A percentile compares a stretch with the other conserved stretches of the same genome.
phyloP scores from a whole-genome alignment of 2,797 vertebrate species.

The Acropternis orthonyx region DNA sequence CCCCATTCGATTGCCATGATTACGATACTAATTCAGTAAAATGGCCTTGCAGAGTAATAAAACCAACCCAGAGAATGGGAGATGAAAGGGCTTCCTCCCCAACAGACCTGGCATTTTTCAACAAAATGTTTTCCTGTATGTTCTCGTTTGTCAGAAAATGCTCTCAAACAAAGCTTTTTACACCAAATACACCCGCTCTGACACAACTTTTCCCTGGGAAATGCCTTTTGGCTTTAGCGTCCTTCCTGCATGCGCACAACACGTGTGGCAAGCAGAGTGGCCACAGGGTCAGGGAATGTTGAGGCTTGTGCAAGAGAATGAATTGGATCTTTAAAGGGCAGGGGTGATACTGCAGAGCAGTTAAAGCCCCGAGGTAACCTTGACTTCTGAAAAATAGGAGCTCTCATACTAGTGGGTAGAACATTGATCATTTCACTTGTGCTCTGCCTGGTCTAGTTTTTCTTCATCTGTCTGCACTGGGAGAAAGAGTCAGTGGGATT shows the following conservation, averaged over 20 bases:
- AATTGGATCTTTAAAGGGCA: neutral
- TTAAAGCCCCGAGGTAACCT: neutral
- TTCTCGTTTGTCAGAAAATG: neutral
- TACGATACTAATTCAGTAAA: conserved; percentile 50
- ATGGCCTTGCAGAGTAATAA: conserved; percentile 1
- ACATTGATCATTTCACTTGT: neutral
- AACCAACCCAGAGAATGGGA: conserved; percentile 30
- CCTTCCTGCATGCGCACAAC: neutral
- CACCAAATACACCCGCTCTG: neutral
- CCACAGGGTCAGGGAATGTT: neutral
- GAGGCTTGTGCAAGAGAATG: neutral
- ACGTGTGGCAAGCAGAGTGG: fast-evolving
- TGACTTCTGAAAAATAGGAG: neutral
- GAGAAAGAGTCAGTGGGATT: neutral
- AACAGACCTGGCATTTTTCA: neutral
- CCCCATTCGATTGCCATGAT: conserved; percentile 14
- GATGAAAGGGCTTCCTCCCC: conserved; percentile 49
- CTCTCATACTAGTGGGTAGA: neutral
- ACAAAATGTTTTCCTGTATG: conserved; percentile 20
- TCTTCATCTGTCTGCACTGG: neutral
- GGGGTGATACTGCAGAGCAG: neutral
- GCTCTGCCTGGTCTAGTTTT: neutral
- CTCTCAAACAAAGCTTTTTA: neutral
- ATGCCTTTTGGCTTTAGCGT: neutral
- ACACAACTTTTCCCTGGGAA: neutral